Evolutionary conservation across 2,113 vertebrate species (phyloP).

Genomic region (Donacobius atricapilla): DNA sequence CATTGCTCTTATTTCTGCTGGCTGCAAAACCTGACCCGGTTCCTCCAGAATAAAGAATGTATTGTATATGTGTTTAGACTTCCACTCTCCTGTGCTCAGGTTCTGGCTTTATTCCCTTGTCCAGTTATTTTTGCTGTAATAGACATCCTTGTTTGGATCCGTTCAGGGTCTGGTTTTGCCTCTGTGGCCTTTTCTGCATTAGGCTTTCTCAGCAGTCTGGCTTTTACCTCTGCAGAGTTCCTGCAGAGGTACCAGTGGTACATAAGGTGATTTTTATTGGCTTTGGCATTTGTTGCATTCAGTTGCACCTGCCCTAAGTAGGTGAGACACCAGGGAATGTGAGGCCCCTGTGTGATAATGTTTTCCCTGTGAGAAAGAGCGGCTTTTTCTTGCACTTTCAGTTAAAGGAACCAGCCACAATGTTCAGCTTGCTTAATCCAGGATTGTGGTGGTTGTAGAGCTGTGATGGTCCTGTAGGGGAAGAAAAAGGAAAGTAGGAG

Average conservation of each 20-base stretch:
- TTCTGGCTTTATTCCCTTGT: conserved; percentile 5
- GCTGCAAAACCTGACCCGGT: background rate
- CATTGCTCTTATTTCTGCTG: background rate
- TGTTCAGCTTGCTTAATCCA: background rate
- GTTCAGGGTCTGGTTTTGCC: background rate
- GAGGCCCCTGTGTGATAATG: background rate
- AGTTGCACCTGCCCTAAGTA: background rate
- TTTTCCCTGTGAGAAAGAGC: background rate
- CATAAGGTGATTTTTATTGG: background rate
- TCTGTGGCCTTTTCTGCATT: background rate
- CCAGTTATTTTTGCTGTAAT: background rate
- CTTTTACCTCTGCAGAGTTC: background rate
- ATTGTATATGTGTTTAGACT: background rate
- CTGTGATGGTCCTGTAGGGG: background rate
- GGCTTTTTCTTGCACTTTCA: background rate
- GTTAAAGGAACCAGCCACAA: background rate
- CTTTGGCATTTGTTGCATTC: background rate
- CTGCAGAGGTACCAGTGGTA: background rate
- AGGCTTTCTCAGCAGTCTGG: background rate
- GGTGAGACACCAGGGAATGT: background rate
- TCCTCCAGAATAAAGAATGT: background rate
- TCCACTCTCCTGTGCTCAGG: background rate
- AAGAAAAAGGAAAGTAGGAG: background rate
- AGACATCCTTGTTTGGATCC: background rate
- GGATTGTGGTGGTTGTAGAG: background rate